Base-by-base conservation (phyloP, 2,888 invertebrate genomes). In the Monochamus alternatus region DNA sequence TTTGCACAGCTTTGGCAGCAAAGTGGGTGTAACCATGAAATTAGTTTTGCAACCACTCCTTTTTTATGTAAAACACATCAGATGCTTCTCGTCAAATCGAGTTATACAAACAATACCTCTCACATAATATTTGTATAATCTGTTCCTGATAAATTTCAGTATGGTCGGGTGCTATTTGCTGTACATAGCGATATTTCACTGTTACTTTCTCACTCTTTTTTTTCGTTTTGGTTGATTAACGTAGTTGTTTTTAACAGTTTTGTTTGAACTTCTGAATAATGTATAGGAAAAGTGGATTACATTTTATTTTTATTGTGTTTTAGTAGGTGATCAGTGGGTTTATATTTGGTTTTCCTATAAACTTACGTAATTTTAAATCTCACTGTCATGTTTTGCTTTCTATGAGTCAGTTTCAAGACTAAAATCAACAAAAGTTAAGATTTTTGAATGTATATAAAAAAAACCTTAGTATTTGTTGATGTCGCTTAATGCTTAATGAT, bases 141-240 rank as follows among this genome's bases (percentile, higher is more conserved):
- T 47, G 31, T 47, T 64, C 38, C 43, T 64, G 43, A 64, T 14
- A 32, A 58, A 68, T 10, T 43, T 9, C 59, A 59, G 8, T 66
- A 32, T 32, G 30, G 52, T 55, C 30, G 43, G 38, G 43, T 43
- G n/a, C 62, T 43, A n/a, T 43, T 38, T 14, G 8, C 8, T 14
- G 44, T 30, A 44, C 47, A 64, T 14, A 47, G 43, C 22, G 43
- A 44, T 44, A 51, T 14, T 44, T 30, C 8, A 47, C 30, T 44
- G 51, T 65, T 65, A 44, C 7, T 64, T 51, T 31, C 62, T 69
- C 81, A 89, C 89, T 38, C 90, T 94, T 94, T 88, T 32, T 8
- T 14, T 43, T 14, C 22, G n/a, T 22, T 22, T 22, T 22, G 22
- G 22, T 22, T 63, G 14, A 43, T 14, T 63, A 63, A 63, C 43